These are phyloP conservation scores for Sarcophaga rosellei DNA, from an alignment of 2,888 invertebrate species.

Conservation along the genomic window DNA sequence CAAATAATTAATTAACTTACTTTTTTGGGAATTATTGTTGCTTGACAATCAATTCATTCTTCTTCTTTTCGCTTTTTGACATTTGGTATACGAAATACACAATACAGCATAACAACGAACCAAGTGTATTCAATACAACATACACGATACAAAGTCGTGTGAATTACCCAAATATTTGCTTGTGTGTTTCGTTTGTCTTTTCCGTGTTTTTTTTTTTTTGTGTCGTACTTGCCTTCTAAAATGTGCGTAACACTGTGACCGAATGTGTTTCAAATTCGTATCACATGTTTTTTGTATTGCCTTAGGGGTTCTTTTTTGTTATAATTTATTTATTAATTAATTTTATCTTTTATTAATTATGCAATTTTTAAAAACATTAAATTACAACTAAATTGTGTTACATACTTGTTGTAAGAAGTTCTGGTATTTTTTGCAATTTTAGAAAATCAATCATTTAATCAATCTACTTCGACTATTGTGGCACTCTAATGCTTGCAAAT, in stretches of 20 bases:
- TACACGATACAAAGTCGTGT: too few relatives aligned
- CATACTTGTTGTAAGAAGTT: slow-evolving; percentile 24
- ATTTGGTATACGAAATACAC: too few relatives aligned
- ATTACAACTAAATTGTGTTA: slow-evolving; percentile 44
- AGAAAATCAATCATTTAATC: too few relatives aligned
- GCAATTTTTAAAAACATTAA: slow-evolving; percentile 46
- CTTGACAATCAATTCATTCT: too few relatives aligned
- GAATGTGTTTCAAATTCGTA: background rate
- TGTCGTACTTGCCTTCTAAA: background rate
- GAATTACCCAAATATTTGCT: too few relatives aligned
- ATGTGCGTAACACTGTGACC: slow-evolving; percentile 63
- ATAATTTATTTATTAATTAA: slow-evolving; percentile 51
- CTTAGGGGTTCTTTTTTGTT: slow-evolving; percentile 28
- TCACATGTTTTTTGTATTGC: slow-evolving; percentile 15
- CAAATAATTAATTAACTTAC: too few relatives aligned
- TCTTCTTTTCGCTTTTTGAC: too few relatives aligned
- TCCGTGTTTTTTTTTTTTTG: slow-evolving; percentile 5
- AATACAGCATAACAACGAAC: too few relatives aligned
- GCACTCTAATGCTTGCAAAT: too few relatives aligned
- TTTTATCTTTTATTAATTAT: slow-evolving; percentile 38
- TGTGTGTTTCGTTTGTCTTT: slow-evolving; percentile 4
- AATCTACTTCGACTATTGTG: too few relatives aligned
- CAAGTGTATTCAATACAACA: too few relatives aligned
- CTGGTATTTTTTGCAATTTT: background rate
- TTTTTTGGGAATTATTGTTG: too few relatives aligned